Base-by-base conservation (phyloP, 2,113 vertebrate species). In the Carlito syrichta region DNA sequence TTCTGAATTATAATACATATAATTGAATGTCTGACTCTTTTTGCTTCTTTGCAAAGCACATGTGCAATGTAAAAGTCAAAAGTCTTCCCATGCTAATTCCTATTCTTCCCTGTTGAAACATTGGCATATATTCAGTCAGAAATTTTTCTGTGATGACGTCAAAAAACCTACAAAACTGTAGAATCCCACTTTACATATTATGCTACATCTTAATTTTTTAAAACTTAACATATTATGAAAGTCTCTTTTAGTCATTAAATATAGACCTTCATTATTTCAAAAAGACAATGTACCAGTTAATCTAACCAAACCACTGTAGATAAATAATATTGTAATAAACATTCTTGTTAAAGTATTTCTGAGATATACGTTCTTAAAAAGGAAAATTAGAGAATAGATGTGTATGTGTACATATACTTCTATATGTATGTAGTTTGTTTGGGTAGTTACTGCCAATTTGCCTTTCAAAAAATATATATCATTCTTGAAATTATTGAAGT, bases 281-380 rank as follows among this genome's bases (percentile, higher is more conserved):
- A 96, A 92, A 86, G 5, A 5, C 1, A 0, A 22, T 19, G 4
- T 56, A 58, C 12, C 12, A 60, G 5, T 58, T 93, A 86, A 89
- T 82, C 58, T 92, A 56, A 56, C 20, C 30, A 5, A 88, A 48
- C 1, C 30, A 35, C 16, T 40, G 8, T 74, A 90, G 71, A 73
- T 58, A 74, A 94, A 88, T 27, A 74, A 76, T 78, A 82, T 48
- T 50, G 5, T 22, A 88, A 48, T 86, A 66, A 90, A n/a, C 22
- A 43, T 79, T 69, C 63, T 82, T 77, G 12, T 38, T 83, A 81
- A 94, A 95, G 10, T 81, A 83, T 97, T 94, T 94, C 86, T 97
- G 66, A 94, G 91, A 89, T 11, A 54, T 62, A 94, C 92, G 83
- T 94, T 78, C 0, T 50, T 84, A 52, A 93, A 95, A 78, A 23